These are phyloP conservation scores for Oedothorax gibbosus DNA, from an alignment of 1,140 invertebrate species.

Conservation along the genomic window DNA sequence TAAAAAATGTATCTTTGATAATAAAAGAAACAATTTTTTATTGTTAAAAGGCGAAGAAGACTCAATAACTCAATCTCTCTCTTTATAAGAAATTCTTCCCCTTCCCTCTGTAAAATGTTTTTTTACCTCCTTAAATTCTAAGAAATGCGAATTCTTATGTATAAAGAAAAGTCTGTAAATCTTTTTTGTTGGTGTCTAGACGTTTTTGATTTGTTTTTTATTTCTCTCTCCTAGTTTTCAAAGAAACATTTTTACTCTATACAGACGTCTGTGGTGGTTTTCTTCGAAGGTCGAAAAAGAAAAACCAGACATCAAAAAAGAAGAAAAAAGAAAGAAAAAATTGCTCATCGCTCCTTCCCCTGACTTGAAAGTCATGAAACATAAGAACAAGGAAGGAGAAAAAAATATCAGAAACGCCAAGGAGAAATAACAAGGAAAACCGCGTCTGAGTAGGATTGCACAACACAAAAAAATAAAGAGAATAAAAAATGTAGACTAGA, in stretches of 20 bases:
- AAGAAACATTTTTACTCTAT: not conserved
- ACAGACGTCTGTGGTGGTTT: slow-evolving; percentile 41
- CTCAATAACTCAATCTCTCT: slow-evolving; percentile 47
- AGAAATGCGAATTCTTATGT: too few species aligned
- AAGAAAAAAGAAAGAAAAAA: slow-evolving; percentile 55
- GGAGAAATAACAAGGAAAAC: slow-evolving; percentile 57
- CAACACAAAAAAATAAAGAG: not conserved
- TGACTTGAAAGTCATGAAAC: slow-evolving; percentile 49
- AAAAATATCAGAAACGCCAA: slow-evolving; percentile 24
- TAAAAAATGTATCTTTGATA: too few species aligned
- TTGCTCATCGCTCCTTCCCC: not conserved
- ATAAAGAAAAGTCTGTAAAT: too few species aligned
- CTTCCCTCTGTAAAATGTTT: too few species aligned
- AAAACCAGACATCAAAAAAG: slow-evolving; percentile 46
- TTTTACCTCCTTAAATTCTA: too few species aligned
- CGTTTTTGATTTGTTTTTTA: slow-evolving; percentile 36
- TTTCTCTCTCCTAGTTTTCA: not conserved
- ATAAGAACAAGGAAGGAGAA: slow-evolving; percentile 54
- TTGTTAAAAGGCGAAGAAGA: too few species aligned
- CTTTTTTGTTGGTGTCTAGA: slow-evolving; percentile 55
- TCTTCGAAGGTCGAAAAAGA: slow-evolving; percentile 56
- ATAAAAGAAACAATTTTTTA: too few species aligned
- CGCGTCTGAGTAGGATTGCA: slow-evolving; percentile 37
- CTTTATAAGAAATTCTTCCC: slow-evolving; percentile 12
- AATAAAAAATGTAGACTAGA: too few species aligned